Percentiles rank a stretch among this genome's conserved stretches.
phyloP scores from a whole-genome alignment of 2,797 vertebrate species.

The Scolopax bukidnonensis region DNA sequence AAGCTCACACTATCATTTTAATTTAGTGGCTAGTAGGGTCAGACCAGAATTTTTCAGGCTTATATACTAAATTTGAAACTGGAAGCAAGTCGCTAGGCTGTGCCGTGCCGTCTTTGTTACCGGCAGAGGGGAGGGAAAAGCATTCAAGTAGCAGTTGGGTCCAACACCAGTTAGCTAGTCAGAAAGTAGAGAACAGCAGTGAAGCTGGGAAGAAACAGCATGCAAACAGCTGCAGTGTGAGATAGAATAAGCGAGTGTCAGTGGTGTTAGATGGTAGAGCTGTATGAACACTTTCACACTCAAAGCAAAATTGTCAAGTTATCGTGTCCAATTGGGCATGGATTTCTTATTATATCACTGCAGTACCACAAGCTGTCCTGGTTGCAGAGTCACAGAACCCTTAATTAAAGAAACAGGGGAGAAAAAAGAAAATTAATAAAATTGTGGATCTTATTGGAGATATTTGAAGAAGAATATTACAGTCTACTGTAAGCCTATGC shows the following conservation, averaged over 20 bases:
- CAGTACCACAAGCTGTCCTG: conserved; percentile 41
- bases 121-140: neutral
- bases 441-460: neutral
- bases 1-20: neutral
- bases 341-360: conserved; percentile 59
- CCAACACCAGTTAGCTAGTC: conserved; percentile 47
- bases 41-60: neutral
- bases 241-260: conserved; percentile 58
- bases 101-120: neutral
- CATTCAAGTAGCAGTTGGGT: conserved; percentile 43
- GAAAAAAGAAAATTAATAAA: neutral
- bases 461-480: neutral
- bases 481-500: neutral
- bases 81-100: neutral
- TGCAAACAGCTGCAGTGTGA: conserved; percentile 43
- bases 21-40: neutral
- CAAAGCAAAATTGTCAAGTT: conserved; percentile 36
- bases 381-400: conserved; percentile 6
- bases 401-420: conserved; percentile 24
- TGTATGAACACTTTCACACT: conserved; percentile 24
- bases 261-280: neutral
- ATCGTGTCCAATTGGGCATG: conserved; percentile 20
- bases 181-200: conserved; percentile 62
- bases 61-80: neutral
- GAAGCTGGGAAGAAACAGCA: conserved; percentile 42